Evolutionary conservation across 1,140 invertebrate species (phyloP).

Genomic region (Drosophila auraria): DNA sequence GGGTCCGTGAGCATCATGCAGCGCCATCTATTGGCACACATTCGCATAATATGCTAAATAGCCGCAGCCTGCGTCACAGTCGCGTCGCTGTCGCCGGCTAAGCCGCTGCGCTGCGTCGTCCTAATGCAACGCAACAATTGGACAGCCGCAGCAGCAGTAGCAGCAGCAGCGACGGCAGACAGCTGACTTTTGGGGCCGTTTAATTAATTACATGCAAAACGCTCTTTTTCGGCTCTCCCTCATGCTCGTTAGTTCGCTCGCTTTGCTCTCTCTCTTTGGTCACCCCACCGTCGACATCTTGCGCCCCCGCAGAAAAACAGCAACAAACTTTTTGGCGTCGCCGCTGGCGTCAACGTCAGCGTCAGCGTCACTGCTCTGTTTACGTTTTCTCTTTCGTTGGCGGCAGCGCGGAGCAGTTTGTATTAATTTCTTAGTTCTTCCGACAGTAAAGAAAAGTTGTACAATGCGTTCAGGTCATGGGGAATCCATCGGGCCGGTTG

Average conservation of each 20-base stretch:
- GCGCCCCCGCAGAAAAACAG: slow-evolving; percentile 40
- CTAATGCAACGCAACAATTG: slow-evolving; percentile 80
- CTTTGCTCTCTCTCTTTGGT: slow-evolving; percentile 31
- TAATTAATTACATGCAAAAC: slow-evolving; percentile 77
- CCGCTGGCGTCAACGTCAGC: slow-evolving; percentile 35
- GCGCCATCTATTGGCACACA: slow-evolving; percentile 82
- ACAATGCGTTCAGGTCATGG: slow-evolving; percentile 38
- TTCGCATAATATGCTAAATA: slow-evolving; percentile 79
- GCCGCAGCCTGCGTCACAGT: slow-evolving; percentile 40
- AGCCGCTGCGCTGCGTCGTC: slow-evolving; percentile 47
- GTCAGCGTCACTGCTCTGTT: slow-evolving; percentile 54
- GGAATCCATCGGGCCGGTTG: background rate
- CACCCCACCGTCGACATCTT: background rate
- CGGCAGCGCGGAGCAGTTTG: slow-evolving; percentile 54
- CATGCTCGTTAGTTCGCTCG: slow-evolving; percentile 39
- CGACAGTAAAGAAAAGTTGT: slow-evolving; percentile 37
- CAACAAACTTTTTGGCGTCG: slow-evolving; percentile 67
- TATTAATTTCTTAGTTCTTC: slow-evolving; percentile 61
- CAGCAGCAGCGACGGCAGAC: slow-evolving; percentile 51
- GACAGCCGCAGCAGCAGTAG: slow-evolving; percentile 51
- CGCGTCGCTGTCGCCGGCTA: slow-evolving; percentile 41
- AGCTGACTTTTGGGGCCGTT: slow-evolving; percentile 76
- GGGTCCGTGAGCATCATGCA: slow-evolving; percentile 53
- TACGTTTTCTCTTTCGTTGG: slow-evolving; percentile 78
- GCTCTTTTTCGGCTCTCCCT: slow-evolving; percentile 53